These are phyloP conservation scores for Carlito syrichta DNA, from an alignment of 2,113 vertebrate genomes.

Conservation along the genomic window DNA sequence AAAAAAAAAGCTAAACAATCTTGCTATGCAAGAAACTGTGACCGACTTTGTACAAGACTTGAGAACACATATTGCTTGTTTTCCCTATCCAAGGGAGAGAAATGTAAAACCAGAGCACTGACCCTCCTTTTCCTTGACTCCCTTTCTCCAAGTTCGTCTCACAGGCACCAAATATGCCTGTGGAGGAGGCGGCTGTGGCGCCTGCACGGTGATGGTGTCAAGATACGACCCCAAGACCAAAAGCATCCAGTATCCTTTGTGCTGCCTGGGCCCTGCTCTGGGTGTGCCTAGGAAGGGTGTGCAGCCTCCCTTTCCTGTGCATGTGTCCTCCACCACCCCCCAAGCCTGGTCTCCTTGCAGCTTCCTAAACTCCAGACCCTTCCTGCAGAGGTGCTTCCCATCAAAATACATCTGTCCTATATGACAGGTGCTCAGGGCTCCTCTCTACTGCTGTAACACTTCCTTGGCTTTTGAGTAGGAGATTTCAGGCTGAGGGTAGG, in stretches of 20 bases:
- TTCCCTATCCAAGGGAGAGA: background rate
- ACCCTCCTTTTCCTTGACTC: constrained; percentile 69
- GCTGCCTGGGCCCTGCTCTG: background rate
- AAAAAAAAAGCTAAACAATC: background rate
- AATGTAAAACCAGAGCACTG: background rate
- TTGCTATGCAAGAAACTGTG: background rate
- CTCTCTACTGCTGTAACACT: background rate
- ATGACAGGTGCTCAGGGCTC: background rate
- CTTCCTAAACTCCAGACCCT: background rate
- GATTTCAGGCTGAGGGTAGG: background rate
- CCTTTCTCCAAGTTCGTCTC: constrained; percentile 80
- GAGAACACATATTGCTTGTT: background rate
- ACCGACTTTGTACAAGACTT: background rate
- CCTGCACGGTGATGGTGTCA: constrained; percentile 91
- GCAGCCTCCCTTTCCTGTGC: background rate
- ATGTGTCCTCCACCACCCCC: background rate
- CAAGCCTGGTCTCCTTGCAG: background rate
- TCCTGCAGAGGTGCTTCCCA: background rate
- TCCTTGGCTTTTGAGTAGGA: background rate
- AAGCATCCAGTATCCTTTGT: constrained; percentile 88
- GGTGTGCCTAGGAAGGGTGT: too few species aligned
- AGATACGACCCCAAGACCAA: constrained; percentile 82
- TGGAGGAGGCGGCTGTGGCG: constrained; percentile 88
- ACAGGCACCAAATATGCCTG: constrained; percentile 90
- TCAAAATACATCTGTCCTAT: background rate